Evolutionary conservation across 2,888 invertebrate genomes (phyloP).

Genomic region (Mystacides longicornis): DNA sequence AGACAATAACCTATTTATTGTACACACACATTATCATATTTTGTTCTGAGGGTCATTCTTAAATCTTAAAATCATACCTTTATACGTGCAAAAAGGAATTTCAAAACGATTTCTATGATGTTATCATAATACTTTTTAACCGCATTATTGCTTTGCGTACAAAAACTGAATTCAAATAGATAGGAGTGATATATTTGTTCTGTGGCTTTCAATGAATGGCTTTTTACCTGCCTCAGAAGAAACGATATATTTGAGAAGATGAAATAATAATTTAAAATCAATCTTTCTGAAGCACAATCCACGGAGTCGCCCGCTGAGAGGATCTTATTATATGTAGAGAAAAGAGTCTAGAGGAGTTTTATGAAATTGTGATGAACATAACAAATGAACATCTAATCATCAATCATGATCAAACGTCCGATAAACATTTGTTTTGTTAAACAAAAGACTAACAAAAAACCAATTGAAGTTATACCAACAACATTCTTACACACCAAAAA

Average conservation of each 20-base stretch:
- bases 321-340: neutral
- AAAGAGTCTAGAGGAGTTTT: neutral
- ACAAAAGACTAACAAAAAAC: neutral
- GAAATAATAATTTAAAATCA: neutral
- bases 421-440: conserved; percentile 1
- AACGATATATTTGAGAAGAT: neutral
- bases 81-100: too few species aligned
- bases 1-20: too few species aligned
- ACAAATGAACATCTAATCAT: neutral
- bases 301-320: neutral
- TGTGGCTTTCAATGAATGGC: too few species aligned
- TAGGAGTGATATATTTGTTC: too few species aligned
- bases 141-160: too few species aligned
- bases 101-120: too few species aligned
- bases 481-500: neutral
- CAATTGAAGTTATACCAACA: conserved; percentile 16
- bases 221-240: neutral
- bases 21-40: too few species aligned
- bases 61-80: too few species aligned
- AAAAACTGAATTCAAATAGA: too few species aligned
- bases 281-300: conserved; percentile 1
- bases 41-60: too few species aligned
- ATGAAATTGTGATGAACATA: conserved; percentile 1
- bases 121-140: too few species aligned
- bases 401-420: neutral